Base-by-base conservation (phyloP, 2,113 vertebrate species). In the Nestor notabilis region DNA sequence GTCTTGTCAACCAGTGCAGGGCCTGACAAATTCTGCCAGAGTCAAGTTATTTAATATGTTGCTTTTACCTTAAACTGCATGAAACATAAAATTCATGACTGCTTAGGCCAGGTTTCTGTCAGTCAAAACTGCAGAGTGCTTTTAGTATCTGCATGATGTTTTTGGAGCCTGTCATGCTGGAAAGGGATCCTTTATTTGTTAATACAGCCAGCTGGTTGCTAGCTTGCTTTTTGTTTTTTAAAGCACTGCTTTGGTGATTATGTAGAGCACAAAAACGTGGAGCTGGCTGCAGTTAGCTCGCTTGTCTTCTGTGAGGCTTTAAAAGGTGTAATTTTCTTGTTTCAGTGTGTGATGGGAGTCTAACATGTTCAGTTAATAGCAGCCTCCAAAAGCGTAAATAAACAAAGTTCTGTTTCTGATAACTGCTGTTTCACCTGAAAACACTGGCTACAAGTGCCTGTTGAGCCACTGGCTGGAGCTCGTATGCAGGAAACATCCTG, bases 41-140 rank as follows among this genome's bases (percentile, higher is more conserved):
- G 29, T 83, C 20, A 55, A 33, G 83, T 81, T 83, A 68, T 75
- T 96, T 84, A 75, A 84, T 90, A 37, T 6, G 2, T 37, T 64
- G 50, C 39, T 64, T 96, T 92, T 89, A 69, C 69, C 61, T 71
- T 43, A 47, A 60, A 24, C 83, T 78, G 76, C 55, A 46, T 50
- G 43, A 95, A 94, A 84, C n/a, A 35, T 60, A 49, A 35, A 66
- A 43, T 82, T 84, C 65, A 71, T 31, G 33, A 39, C 69, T 92
- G 47, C 76, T 89, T 50, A 52, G 76, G 83, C 94, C 89, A 82
- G 65, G 35, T 75, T 95, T 92, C 83, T 94, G 77, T 92, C 91
- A 89, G 16, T 95, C 86, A 77, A 46, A 87, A 43, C 50, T 50
- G 46, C 17, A 5, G 71, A 94, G 55, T 71, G 72, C 72, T 94